A percentile compares a stretch with the other conserved stretches of the same genome.
phyloP scores from a whole-genome alignment of 2,888 invertebrate genomes.

The Heterodera filipjevi region DNA sequence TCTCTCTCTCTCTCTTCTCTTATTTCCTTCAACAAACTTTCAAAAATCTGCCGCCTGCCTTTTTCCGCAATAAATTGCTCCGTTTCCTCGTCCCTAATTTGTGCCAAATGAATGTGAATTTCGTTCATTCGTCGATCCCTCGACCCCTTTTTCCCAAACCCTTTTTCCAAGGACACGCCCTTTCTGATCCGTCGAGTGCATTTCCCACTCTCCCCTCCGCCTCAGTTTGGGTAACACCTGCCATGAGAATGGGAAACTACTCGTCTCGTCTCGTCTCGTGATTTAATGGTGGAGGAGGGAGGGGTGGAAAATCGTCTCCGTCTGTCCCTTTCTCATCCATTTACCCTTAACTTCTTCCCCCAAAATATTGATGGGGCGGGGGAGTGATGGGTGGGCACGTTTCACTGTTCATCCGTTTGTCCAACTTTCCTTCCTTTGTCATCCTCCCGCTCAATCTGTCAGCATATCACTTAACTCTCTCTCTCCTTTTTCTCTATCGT shows the following conservation, averaged over 20 bases:
- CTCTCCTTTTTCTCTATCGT: neutral
- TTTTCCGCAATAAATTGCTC: no score
- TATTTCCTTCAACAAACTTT: no score
- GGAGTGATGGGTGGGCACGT: neutral
- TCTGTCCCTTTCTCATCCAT: neutral
- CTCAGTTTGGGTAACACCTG: neutral
- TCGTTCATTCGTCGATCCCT: no score
- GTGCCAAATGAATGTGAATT: no score
- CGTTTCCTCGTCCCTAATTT: no score
- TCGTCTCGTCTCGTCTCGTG: neutral
- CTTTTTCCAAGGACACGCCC: neutral
- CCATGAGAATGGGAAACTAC: neutral
- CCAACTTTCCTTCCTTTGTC: neutral
- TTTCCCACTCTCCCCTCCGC: neutral
- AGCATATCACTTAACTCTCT: neutral
- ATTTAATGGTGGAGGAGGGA: neutral
- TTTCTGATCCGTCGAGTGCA: neutral
- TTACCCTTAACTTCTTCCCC: constrained; percentile 13
- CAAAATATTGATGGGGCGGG: constrained; percentile 6
- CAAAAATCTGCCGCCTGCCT: no score
- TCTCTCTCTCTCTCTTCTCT: no score
- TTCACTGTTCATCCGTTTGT: neutral
- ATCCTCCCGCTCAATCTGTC: neutral
- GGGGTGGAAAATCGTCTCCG: no score
- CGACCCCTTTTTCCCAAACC: neutral